Evolutionary conservation across 2,113 vertebrate genomes (phyloP).

Genomic region (Tachysurus fulvidraco): DNA sequence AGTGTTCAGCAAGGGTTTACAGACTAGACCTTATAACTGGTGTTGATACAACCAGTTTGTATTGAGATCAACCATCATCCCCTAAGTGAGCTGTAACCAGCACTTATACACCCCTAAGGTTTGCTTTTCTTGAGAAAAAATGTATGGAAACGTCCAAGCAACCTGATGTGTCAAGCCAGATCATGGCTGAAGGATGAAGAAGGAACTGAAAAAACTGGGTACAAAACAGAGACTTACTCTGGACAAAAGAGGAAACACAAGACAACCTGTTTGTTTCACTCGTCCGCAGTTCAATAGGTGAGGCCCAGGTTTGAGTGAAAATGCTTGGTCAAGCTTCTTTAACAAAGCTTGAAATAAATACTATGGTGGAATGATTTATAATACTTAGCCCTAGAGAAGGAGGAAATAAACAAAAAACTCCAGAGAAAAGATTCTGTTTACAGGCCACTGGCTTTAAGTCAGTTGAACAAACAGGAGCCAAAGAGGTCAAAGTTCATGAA

Average conservation of each 20-base stretch:
- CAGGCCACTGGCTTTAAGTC: conserved; percentile 43
- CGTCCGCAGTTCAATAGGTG: conserved; percentile 32
- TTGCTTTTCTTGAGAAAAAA: neutral
- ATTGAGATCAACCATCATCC: neutral
- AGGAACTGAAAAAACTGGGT: neutral
- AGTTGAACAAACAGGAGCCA: conserved; percentile 46
- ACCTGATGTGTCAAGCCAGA: neutral
- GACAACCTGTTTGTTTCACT: conserved; percentile 12
- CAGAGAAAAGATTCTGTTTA: conserved; percentile 27
- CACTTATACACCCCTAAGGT: neutral
- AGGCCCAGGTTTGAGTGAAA: conserved; percentile 25
- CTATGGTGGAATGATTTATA: conserved; percentile 50
- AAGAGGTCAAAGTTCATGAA: conserved; percentile 49
- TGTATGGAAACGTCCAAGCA: neutral
- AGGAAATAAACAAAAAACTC: conserved; percentile 20
- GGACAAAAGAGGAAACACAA: conserved; percentile 33
- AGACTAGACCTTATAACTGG: neutral
- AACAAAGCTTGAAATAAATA: conserved; percentile 46
- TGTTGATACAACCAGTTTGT: neutral
- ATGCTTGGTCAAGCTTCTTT: conserved; percentile 39
- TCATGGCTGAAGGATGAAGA: conserved; percentile 7
- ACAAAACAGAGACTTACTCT: neutral
- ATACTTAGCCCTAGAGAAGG: conserved; percentile 19
- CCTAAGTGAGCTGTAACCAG: neutral
- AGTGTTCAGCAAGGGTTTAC: neutral